These are phyloP conservation scores for Gymnothorax javanicus DNA, from an alignment of 2,797 vertebrate species.

Conservation along the genomic window DNA sequence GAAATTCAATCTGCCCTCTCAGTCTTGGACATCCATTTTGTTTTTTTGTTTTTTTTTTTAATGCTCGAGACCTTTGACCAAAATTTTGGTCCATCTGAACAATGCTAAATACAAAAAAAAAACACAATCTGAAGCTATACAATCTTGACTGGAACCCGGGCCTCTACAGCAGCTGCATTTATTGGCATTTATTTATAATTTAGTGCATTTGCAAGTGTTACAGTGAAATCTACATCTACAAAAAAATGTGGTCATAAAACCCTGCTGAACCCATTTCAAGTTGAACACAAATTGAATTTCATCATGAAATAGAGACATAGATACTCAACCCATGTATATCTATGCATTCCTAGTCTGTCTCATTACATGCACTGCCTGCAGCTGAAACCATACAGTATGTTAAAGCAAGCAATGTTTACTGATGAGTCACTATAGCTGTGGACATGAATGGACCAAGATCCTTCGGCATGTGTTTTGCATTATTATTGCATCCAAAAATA, in stretches of 20 bases:
- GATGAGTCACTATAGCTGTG: neutral
- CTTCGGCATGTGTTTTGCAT: slow-evolving; percentile 25
- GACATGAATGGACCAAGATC: neutral
- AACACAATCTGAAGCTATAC: too few species aligned
- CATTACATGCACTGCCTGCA: neutral
- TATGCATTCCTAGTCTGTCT: neutral
- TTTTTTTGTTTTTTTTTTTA: slow-evolving; percentile 1
- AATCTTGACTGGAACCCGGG: neutral
- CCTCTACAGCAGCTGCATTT: too few species aligned
- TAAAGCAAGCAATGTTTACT: slow-evolving; percentile 10
- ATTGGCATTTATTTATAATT: too few species aligned
- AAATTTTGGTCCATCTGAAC: neutral
- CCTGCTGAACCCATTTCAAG: neutral
- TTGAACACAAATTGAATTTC: slow-evolving; percentile 1
- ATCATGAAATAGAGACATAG: slow-evolving; percentile 12
- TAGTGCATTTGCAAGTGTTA: too few species aligned
- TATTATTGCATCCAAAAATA: slow-evolving; percentile 8
- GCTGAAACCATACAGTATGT: neutral
- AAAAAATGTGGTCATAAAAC: too few species aligned
- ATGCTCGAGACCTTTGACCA: neutral
- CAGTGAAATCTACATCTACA: too few species aligned
- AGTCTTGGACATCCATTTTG: neutral
- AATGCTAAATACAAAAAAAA: too few species aligned
- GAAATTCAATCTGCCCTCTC: neutral
- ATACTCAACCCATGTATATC: neutral